These are phyloP conservation scores for Tricholaema leucomelas DNA, from an alignment of 2,113 vertebrate genomes.

Conservation along the genomic window DNA sequence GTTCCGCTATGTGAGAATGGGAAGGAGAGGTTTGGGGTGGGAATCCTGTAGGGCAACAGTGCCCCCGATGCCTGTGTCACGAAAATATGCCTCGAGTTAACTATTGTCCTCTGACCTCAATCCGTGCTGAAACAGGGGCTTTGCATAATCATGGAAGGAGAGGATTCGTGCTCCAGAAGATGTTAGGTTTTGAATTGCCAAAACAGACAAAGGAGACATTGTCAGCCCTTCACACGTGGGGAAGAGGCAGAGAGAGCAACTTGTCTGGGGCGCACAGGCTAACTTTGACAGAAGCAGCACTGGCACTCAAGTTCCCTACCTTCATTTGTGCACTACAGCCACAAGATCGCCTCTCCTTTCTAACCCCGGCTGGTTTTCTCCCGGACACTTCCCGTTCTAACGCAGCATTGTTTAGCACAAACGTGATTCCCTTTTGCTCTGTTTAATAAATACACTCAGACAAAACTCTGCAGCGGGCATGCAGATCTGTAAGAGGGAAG, in stretches of 20 bases:
- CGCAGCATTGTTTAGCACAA: neutral
- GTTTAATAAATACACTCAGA: neutral
- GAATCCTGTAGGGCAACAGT: neutral
- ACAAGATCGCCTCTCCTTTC: neutral
- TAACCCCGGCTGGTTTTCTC: neutral
- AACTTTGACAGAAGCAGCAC: neutral
- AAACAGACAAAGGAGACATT: slow-evolving; percentile 38
- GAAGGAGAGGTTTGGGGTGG: neutral
- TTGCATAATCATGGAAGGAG: slow-evolving; percentile 34
- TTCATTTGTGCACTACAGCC: neutral
- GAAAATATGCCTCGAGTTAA: slow-evolving; percentile 30
- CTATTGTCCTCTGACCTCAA: slow-evolving; percentile 37
- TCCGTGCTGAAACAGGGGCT: slow-evolving; percentile 3
- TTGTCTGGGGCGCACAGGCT: neutral
- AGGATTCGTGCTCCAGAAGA: neutral
- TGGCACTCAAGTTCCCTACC: neutral
- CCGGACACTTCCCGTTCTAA: neutral
- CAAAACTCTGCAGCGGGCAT: neutral
- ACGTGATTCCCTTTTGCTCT: neutral
- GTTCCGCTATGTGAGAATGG: neutral
- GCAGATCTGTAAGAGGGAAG: too few species aligned
- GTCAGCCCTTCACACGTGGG: slow-evolving; percentile 25
- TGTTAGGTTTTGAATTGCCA: slow-evolving; percentile 24
- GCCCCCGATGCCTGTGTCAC: neutral
- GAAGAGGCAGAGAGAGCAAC: neutral